These are phyloP conservation scores for Gila robusta DNA, from an alignment of 2,797 vertebrate species.

Conservation along the genomic window DNA sequence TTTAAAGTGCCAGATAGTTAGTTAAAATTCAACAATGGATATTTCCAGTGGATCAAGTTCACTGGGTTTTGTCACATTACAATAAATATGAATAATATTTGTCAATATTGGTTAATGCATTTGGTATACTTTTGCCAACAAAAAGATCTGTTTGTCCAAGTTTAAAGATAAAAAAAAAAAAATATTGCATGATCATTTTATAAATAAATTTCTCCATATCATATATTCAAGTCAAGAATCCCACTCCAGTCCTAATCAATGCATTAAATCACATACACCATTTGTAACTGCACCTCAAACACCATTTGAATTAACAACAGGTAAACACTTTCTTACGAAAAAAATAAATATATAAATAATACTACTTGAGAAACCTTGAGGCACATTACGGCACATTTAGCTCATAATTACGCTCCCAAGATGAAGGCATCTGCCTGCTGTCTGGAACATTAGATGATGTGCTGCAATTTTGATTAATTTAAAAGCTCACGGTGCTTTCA, in stretches of 20 bases:
- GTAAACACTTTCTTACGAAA: neutral
- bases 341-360: neutral
- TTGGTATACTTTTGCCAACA: neutral
- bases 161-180: neutral
- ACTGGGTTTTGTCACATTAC: constrained; percentile 1
- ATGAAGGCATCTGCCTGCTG: constrained; percentile 39
- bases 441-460: constrained; percentile 49
- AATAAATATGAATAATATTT: neutral
- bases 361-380: constrained; percentile 12
- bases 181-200: neutral
- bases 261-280: neutral
- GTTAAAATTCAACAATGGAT: constrained; percentile 1
- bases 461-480: constrained; percentile 49
- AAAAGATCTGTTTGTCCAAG: neutral
- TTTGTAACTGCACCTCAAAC: neutral
- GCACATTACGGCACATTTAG: constrained; percentile 34
- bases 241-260: neutral
- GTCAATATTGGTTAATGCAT: neutral
- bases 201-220: neutral
- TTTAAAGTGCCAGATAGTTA: neutral
- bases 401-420: constrained; percentile 20
- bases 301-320: constrained; percentile 3
- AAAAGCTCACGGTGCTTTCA: constrained; percentile 34
- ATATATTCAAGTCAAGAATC: neutral
- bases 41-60: neutral